A percentile compares a stretch with the other conserved stretches of the same genome.
Conservation (phyloP, 2,113 vertebrate genomes). For the Amblyopsis rosae region DNA sequence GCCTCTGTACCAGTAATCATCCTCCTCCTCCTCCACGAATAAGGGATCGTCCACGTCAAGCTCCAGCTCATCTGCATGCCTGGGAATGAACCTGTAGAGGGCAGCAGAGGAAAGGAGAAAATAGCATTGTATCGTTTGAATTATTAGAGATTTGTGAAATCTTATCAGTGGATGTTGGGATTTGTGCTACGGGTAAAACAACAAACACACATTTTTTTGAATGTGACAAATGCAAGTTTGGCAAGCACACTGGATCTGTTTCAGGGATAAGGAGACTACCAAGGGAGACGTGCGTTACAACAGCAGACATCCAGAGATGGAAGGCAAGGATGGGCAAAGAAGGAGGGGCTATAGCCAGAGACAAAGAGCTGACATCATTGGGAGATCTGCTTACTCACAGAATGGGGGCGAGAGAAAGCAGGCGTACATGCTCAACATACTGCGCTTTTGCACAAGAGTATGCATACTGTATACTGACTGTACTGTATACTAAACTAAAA, state of each 20-base stretch:
- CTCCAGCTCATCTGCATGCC: slow-evolving; percentile 93
- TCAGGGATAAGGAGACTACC: slow-evolving; percentile 33
- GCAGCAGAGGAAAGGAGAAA: slow-evolving; percentile 24
- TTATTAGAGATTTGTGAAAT: not conserved
- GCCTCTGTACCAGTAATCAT: slow-evolving; percentile 95
- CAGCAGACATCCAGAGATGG: slow-evolving; percentile 8
- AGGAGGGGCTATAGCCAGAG: not conserved
- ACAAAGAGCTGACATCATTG: slow-evolving; percentile 9
- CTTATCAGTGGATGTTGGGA: not conserved
- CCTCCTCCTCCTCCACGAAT: slow-evolving; percentile 92
- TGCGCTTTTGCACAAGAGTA: not conserved
- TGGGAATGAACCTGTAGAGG: slow-evolving; percentile 88
- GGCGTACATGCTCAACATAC: slow-evolving; percentile 3
- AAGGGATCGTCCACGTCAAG: slow-evolving; percentile 94
- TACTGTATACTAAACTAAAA: too few species aligned
- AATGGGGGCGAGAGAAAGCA: slow-evolving; percentile 13
- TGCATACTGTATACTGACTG: too few species aligned
- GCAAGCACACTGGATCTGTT: slow-evolving; percentile 15
- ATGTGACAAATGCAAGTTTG: not conserved
- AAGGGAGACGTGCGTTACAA: slow-evolving; percentile 7
- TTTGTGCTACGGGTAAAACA: not conserved
- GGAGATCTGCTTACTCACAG: not conserved
- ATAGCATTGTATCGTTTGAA: not conserved
- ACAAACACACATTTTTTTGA: not conserved
- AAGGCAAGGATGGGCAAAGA: not conserved